Evolutionary conservation across 2,113 vertebrate genomes (phyloP).

Genomic region (Phrynosoma blainvillii): DNA sequence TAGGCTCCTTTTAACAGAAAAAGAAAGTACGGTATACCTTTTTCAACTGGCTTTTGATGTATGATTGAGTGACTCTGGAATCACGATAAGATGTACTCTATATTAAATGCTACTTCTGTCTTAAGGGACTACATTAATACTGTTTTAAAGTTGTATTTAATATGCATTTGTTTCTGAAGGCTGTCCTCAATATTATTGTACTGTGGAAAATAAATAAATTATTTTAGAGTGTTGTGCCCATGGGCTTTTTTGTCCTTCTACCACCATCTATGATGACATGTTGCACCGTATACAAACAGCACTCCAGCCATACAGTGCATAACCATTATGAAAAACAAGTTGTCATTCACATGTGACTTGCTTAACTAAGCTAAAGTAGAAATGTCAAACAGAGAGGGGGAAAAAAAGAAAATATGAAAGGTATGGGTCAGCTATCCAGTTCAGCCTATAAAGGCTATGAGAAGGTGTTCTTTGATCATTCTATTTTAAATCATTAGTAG

Average conservation of each 20-base stretch:
- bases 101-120: background rate
- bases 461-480: background rate
- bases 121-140: background rate
- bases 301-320: no score
- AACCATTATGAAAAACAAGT: background rate
- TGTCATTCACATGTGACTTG: background rate
- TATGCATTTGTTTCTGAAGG: background rate
- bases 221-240: background rate
- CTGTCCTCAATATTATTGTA: background rate
- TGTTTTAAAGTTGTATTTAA: background rate
- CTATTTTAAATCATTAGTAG: slow-evolving; percentile 6
- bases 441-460: background rate
- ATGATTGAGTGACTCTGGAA: background rate
- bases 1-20: background rate
- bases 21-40: background rate
- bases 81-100: background rate
- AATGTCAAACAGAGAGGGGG: background rate
- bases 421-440: background rate
- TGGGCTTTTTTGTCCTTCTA: no score
- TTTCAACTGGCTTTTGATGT: background rate
- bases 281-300: no score
- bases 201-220: background rate
- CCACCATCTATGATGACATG: no score
- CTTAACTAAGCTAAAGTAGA: background rate
- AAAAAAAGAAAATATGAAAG: background rate